Evolutionary conservation across 2,113 vertebrate genomes (phyloP), one percentile per base, ranked within the genome.

Genomic region (Syrrhaptes paradoxus): DNA sequence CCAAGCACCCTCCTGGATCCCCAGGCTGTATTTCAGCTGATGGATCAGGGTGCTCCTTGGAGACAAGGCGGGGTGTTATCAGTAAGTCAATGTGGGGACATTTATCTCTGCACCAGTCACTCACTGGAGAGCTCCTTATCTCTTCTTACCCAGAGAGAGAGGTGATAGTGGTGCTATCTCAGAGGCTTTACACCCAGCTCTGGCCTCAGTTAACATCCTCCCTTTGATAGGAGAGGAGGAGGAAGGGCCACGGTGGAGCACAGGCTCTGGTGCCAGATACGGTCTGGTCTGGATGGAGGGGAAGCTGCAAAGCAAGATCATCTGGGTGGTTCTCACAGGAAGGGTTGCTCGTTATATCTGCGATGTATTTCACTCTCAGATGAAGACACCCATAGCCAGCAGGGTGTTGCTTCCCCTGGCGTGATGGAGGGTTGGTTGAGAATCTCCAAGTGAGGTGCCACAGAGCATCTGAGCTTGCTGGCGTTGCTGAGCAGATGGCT

Each of bases 51-150:
- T 74, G 62, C 63, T 93, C n/a, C 66, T 61, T 29, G 80, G 80
- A 79, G 70, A 65, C 22, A 10, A 90, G 74, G 63, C 8, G 2
- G 52, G 25, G 6, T 22, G 12, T 91, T 94, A 92, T 95, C 95
- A 57, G 13, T 6, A 2, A 58, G 79, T 45, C 76, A 10, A 1
- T 4, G 57, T 18, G 25, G 65, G 70, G 70, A 49, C 5, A 0
- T 22, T 94, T 93, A 92, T 96, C 94, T 87, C 6, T 34, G 32
- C 6, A 20, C 82, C 49, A n/a, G 93, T 92, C 95, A 93, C 93
- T 95, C 94, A 49, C 45, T 59, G 65, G 75, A 24, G 79, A 57
- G 92, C 89, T 51, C 18, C 49, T 81, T 95, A 96, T 97, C 95
- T 83, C 88, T 96, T 94, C 45, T 94, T 95, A 81, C 83, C 63